These are phyloP conservation scores for Timema cristinae DNA, from an alignment of 2,888 invertebrate species.

Conservation along the genomic window DNA sequence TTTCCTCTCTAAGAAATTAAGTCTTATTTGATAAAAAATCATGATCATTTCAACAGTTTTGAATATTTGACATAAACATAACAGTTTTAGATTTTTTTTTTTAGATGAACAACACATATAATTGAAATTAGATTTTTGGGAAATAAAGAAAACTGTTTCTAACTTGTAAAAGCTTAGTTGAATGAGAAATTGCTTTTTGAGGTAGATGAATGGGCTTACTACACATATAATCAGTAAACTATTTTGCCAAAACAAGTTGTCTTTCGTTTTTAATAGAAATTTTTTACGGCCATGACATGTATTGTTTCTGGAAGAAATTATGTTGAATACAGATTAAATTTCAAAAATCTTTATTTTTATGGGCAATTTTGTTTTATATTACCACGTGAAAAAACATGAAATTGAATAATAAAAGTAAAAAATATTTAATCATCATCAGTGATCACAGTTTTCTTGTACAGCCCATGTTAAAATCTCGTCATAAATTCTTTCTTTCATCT, in stretches of 20 bases:
- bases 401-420: background rate
- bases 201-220: background rate
- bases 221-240: background rate
- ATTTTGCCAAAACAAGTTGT: background rate
- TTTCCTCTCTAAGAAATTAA: no score
- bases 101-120: background rate
- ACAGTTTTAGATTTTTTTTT: no score
- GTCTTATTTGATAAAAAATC: no score
- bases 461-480: no score
- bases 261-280: background rate
- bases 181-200: background rate
- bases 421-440: background rate
- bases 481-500: background rate
- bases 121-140: background rate
- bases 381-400: background rate
- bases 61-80: no score
- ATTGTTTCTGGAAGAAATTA: background rate
- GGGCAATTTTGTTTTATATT: background rate
- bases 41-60: no score
- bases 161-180: background rate
- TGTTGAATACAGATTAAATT: background rate
- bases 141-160: background rate
- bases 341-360: background rate
- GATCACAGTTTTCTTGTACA: background rate
- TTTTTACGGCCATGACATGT: background rate